These are phyloP conservation scores for Prosopocoilus inquinatus DNA, from an alignment of 2,888 invertebrate species.

Conservation along the genomic window DNA sequence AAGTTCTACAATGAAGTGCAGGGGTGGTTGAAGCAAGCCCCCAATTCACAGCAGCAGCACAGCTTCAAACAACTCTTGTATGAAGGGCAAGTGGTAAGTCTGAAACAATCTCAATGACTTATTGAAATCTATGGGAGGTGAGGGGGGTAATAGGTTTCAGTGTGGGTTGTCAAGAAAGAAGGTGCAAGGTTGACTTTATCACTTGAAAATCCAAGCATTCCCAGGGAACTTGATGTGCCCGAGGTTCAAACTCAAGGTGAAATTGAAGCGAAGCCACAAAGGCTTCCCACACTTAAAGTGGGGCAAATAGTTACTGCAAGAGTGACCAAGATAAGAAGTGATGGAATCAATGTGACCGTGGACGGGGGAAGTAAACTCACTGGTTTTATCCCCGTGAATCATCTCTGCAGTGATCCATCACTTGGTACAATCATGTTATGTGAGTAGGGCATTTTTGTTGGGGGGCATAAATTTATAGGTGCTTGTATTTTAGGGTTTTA, in stretches of 20 bases:
- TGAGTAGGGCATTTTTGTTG: slow-evolving; percentile 23
- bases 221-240: too few relatives aligned
- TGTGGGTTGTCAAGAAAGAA: too few relatives aligned
- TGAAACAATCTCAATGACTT: too few relatives aligned
- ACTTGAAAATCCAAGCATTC: too few relatives aligned
- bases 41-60: slow-evolving; percentile 29
- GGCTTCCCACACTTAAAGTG: too few relatives aligned
- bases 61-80: slow-evolving; percentile 54
- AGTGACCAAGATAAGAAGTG: slow-evolving; percentile 13
- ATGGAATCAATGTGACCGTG: slow-evolving; percentile 48
- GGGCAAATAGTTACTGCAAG: too few relatives aligned
- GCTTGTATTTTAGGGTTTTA: slow-evolving; percentile 20
- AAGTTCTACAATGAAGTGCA: slow-evolving; percentile 59
- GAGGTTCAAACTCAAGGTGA: too few relatives aligned
- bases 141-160: too few relatives aligned
- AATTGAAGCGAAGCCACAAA: too few relatives aligned
- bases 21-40: slow-evolving; percentile 52
- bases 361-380: slow-evolving; percentile 27
- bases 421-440: slow-evolving; percentile 41
- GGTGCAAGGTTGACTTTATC: too few relatives aligned
- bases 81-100: slow-evolving; percentile 61
- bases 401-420: slow-evolving; percentile 44
- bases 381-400: slow-evolving; percentile 48
- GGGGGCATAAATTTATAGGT: neutral
- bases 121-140: too few relatives aligned